Base-by-base conservation (phyloP, 2,113 vertebrate genomes). In the Cheilinus undulatus region DNA sequence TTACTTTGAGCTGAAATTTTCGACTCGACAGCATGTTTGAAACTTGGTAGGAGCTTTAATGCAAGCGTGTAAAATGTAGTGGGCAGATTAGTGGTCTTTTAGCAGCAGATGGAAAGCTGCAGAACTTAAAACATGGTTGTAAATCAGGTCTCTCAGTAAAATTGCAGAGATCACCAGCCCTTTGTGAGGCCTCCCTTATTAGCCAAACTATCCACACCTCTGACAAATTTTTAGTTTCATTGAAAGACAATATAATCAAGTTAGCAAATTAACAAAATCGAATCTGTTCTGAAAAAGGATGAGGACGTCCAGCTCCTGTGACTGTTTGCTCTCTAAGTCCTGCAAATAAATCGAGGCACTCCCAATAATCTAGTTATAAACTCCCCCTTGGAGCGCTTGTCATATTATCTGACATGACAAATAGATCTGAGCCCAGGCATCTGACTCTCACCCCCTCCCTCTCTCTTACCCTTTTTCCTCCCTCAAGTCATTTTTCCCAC, bases 371-470 rank as follows among this genome's bases (percentile, higher is more conserved):
- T 80, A 69, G 84, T 89, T 90, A 89, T 85, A 83, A 87, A 65
- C 76, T 80, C 69, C 73, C 77, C 73, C 76, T 73, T 63, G 42
- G 53, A 90, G 73, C 57, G 11, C 77, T 69, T 78, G 89, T 92
- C 89, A 86, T 83, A 86, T 90, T 86, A 86, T 88, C 79, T 80
- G 82, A 88, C 83, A 87, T 88, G 91, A 92, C 87, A 90, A 91
- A 91, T 91, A 80, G 84, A 81, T 83, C 30, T 13, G 49, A 78
- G 73, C 73, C 27, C 20, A 34, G 20, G 73, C 62, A 58, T 76
- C 54, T 36, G 32, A 60, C 59, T 60, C 26, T 66, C 52, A 28
- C 72, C 51, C 54, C 34, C 34, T n/a, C 51, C 61, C 49, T 22
- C 42, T 49, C 56, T 68, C 58, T 23, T 43, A 68, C 15, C 30